Conservation (phyloP, 2,888 invertebrate genomes). For the Phrixothrix hirtus region DNA sequence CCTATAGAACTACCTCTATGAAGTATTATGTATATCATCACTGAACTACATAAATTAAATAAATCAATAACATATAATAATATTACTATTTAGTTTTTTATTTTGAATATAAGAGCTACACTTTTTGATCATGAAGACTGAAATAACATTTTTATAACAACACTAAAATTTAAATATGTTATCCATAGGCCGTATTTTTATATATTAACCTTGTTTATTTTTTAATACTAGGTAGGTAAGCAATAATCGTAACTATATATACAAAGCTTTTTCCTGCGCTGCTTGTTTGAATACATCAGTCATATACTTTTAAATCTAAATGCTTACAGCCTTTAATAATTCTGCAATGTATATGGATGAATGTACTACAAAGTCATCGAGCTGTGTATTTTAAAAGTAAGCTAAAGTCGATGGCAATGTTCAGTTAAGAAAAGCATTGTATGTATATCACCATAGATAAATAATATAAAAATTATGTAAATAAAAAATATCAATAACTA, state of each 20-base stretch:
- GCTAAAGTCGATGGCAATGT: no score
- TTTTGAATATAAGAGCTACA: slow-evolving; percentile 52
- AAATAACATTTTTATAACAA: slow-evolving; percentile 48
- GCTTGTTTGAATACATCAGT: no score
- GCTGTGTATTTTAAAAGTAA: no score
- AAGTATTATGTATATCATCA: neutral
- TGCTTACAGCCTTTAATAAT: no score
- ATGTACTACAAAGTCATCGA: no score
- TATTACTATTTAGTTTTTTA: slow-evolving; percentile 36
- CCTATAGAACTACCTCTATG: no score
- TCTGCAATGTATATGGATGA: no score
- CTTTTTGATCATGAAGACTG: slow-evolving; percentile 45
- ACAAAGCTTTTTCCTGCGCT: neutral
- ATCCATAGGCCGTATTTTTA: slow-evolving; percentile 21
- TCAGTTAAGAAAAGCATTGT: no score
- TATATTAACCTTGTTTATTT: slow-evolving; percentile 8
- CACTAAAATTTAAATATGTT: slow-evolving; percentile 42
- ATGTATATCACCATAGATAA: no score
- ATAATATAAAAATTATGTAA: no score
- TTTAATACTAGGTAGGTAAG: neutral
- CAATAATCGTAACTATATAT: neutral
- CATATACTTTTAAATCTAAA: no score
- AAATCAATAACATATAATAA: neutral
- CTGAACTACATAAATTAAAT: neutral
- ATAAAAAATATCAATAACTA: no score